These are phyloP conservation scores for Picus viridis DNA, from an alignment of 2,797 vertebrate species.

Conservation along the genomic window DNA sequence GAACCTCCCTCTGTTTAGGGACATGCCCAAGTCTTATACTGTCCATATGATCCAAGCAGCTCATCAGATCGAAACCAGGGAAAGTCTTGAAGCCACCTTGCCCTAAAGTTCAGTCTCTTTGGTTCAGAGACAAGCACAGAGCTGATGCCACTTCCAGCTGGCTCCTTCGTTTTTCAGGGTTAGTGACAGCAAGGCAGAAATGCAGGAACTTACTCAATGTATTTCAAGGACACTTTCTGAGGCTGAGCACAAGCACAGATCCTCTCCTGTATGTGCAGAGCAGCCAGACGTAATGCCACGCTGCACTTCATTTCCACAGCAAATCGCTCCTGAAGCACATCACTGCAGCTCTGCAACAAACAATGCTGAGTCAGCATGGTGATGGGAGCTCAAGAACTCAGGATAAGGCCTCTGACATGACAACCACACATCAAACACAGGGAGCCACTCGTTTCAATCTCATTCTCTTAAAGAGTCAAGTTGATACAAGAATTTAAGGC, in stretches of 20 bases:
- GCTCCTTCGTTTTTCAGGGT: background rate
- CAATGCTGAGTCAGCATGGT: background rate
- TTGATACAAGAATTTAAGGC: background rate
- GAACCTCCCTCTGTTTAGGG: background rate
- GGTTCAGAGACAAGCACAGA: background rate
- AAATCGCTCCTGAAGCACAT: slow-evolving; percentile 95
- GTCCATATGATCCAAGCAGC: background rate
- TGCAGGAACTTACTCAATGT: slow-evolving; percentile 87
- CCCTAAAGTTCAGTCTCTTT: background rate
- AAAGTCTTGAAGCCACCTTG: background rate
- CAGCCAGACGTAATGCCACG: slow-evolving; percentile 89
- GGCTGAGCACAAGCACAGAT: slow-evolving; percentile 88
- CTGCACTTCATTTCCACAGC: slow-evolving; percentile 97
- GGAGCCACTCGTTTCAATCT: background rate
- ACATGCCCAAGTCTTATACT: background rate
- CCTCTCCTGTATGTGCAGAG: slow-evolving; percentile 94
- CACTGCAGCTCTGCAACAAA: slow-evolving; percentile 89
- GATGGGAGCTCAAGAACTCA: background rate
- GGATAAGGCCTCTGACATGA: no score
- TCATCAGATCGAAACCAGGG: background rate
- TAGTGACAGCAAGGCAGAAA: background rate
- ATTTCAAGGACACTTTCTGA: slow-evolving; percentile 92
- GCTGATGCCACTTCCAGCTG: background rate
- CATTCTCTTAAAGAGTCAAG: background rate
- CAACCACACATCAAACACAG: accelerated